Percentiles rank a stretch among this genome's conserved stretches.
Conservation (phyloP, 2,797 vertebrate genomes). For the Cheirogaleus major region DNA sequence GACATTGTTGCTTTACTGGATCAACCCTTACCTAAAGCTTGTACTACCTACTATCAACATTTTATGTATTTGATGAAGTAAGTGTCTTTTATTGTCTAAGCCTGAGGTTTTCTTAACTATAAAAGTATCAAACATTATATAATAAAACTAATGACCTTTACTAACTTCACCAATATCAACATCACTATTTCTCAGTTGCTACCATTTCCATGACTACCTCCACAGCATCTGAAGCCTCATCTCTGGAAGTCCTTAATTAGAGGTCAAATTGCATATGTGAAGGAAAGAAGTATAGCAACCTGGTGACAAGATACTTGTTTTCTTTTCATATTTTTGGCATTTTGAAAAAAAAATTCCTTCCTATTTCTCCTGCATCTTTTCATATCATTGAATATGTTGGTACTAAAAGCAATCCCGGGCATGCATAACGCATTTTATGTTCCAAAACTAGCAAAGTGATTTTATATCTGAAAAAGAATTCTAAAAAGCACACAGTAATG, state of each 20-base stretch:
- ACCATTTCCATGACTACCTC: not conserved
- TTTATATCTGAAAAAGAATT: not conserved
- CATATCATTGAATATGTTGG: not conserved
- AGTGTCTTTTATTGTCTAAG: not conserved
- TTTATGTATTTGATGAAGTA: not conserved
- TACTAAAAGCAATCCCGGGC: not conserved
- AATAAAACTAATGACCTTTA: not conserved
- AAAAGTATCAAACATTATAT: not conserved
- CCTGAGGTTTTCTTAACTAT: not conserved
- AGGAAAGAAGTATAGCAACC: not conserved
- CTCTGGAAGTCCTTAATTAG: not conserved
- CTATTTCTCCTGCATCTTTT: not conserved
- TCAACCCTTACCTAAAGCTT: not conserved
- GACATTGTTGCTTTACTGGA: not conserved
- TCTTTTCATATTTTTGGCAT: constrained; percentile 12
- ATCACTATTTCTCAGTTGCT: not conserved
- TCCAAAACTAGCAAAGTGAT: constrained; percentile 34
- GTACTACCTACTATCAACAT: not conserved
- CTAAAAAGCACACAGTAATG: not conserved
- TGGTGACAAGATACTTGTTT: not conserved
- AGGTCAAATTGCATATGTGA: not conserved
- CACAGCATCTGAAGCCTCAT: not conserved
- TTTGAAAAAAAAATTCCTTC: not conserved
- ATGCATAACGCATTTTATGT: not conserved
- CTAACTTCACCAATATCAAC: not conserved